Percentiles rank a stretch among this genome's conserved stretches.
phyloP scores from a whole-genome alignment of 2,888 invertebrate genomes.

The Tolmerus cingulatus region DNA sequence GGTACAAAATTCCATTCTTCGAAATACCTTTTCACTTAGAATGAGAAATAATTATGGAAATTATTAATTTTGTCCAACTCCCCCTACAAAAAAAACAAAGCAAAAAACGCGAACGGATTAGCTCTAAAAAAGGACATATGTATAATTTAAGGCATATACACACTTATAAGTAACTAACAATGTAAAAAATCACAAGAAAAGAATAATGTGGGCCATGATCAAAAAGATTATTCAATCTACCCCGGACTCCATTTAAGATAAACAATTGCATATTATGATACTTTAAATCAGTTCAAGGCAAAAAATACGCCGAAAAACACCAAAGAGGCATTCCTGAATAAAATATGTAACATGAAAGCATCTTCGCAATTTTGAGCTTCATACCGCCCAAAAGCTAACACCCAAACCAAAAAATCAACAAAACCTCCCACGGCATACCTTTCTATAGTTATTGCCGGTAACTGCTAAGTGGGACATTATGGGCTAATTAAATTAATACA shows the following conservation, averaged over 20 bases:
- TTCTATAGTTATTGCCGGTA: background rate
- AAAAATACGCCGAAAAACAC: background rate
- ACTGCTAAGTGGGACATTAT: background rate
- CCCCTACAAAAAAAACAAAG: too few species aligned
- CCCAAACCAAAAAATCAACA: background rate
- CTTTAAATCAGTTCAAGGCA: background rate
- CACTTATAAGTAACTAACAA: too few species aligned
- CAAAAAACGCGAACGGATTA: too few species aligned
- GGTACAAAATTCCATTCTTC: too few species aligned
- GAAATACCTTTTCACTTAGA: too few species aligned
- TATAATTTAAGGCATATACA: too few species aligned
- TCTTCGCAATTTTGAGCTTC: background rate
- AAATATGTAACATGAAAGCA: background rate
- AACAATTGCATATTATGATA: background rate
- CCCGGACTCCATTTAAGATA: background rate
- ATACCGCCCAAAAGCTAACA: background rate
- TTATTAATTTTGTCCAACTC: too few species aligned
- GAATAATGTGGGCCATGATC: too few species aligned
- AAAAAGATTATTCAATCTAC: background rate
- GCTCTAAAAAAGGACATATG: too few species aligned
- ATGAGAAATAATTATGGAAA: too few species aligned
- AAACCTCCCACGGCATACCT: background rate
- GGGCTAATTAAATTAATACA: slow-evolving; percentile 5
- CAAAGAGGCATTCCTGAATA: background rate
- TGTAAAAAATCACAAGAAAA: too few species aligned